Evolutionary conservation across 1,140 invertebrate genomes (phyloP).

Genomic region (Bacillus rossius): DNA sequence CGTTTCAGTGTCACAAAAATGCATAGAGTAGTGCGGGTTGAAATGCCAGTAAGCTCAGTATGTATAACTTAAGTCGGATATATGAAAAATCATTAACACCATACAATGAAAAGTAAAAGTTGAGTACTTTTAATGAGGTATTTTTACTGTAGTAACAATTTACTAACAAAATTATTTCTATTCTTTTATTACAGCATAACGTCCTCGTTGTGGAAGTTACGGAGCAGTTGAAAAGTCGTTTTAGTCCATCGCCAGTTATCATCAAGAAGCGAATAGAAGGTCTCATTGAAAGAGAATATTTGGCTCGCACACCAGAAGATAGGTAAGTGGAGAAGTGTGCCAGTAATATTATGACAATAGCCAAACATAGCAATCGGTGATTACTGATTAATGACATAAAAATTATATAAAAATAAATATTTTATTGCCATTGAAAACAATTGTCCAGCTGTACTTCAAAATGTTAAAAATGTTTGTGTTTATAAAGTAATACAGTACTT

Average conservation of each 20-base stretch:
- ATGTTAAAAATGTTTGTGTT: neutral
- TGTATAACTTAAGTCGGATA: too few relatives aligned
- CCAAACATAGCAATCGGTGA: neutral
- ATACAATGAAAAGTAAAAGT: too few relatives aligned
- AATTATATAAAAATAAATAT: constrained; percentile 1
- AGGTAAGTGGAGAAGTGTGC: constrained; percentile 46
- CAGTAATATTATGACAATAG: neutral
- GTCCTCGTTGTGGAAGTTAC: constrained; percentile 96
- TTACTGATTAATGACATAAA: neutral
- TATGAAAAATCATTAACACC: too few relatives aligned
- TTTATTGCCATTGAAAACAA: neutral
- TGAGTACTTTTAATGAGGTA: too few relatives aligned
- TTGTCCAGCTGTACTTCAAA: neutral
- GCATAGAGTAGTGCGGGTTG: too few relatives aligned
- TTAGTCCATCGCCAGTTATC: constrained; percentile 94
- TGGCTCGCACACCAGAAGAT: constrained; percentile 93
- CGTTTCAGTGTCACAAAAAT: too few relatives aligned
- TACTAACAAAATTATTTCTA: too few relatives aligned
- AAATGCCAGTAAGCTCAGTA: too few relatives aligned
- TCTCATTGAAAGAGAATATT: constrained; percentile 97
- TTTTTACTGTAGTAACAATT: too few relatives aligned
- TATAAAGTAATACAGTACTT: neutral
- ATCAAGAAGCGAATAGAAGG: constrained; percentile 99
- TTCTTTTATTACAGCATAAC: constrained; percentile 66
- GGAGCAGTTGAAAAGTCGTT: constrained; percentile 91